A percentile compares a stretch with the other conserved stretches of the same genome.
Evolutionary conservation across 2,888 invertebrate species (phyloP).

Genomic region (Drosophila neotestacea): DNA sequence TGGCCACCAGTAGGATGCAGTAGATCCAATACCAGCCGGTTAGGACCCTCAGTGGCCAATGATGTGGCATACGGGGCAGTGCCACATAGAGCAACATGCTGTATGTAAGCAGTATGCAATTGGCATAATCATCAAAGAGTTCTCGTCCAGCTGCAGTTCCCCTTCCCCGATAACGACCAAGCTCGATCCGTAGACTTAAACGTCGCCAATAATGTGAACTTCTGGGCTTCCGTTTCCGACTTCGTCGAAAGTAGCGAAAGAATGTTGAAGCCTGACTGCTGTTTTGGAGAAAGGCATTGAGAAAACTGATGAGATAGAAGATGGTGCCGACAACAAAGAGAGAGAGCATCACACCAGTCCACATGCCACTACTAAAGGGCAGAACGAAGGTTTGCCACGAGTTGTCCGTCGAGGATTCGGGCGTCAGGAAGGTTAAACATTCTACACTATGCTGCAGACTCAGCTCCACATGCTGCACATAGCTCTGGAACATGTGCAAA

Average conservation of each 20-base stretch:
- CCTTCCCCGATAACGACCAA: slow-evolving; percentile 55
- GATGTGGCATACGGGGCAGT: slow-evolving; percentile 90
- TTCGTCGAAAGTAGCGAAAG: slow-evolving; percentile 59
- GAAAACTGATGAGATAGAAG: slow-evolving; percentile 88
- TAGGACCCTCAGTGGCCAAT: slow-evolving; percentile 92
- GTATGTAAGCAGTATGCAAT: slow-evolving; percentile 92
- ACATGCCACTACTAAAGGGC: slow-evolving; percentile 92
- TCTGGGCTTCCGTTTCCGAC: not conserved
- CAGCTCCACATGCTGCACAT: slow-evolving; percentile 90
- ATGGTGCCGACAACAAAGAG: slow-evolving; percentile 88
- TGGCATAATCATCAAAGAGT: slow-evolving; percentile 90
- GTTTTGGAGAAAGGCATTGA: slow-evolving; percentile 69
- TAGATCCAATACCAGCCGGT: slow-evolving; percentile 96
- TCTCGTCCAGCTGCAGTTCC: slow-evolving; percentile 81
- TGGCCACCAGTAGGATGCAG: slow-evolving; percentile 91
- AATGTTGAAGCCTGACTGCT: slow-evolving; percentile 30
- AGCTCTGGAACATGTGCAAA: slow-evolving; percentile 90
- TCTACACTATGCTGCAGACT: slow-evolving; percentile 92
- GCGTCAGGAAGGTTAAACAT: slow-evolving; percentile 93
- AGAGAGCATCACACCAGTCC: slow-evolving; percentile 90
- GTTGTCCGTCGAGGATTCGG: slow-evolving; percentile 92
- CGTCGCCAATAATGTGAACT: slow-evolving; percentile 46
- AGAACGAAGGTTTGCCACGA: slow-evolving; percentile 93
- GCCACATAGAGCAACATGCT: slow-evolving; percentile 93
- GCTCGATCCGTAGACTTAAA: slow-evolving; percentile 71